Base-by-base conservation (phyloP, 2,888 invertebrate genomes). In the Magallana nippona region DNA sequence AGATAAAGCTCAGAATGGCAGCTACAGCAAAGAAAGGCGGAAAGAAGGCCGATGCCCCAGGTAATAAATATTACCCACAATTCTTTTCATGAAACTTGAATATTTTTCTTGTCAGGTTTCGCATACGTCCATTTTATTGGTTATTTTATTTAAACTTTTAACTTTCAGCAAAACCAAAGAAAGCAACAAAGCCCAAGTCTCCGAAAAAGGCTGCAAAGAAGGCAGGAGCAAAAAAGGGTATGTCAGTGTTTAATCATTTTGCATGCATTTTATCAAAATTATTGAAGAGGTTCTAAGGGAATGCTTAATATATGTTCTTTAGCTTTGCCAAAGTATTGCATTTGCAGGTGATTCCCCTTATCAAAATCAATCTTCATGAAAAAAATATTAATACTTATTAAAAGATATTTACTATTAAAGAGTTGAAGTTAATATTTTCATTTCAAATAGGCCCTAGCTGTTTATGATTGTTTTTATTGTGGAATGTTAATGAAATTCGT, bases 161-260 rank as follows among this genome's bases (percentile, higher is more conserved):
- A 60, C 15, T 27, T 71, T 11, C 27, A 71, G 71, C 71, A 15
- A 32, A 71, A 32, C 27, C 11, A 27, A 71, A 71, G 71, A 71
- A 71, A 27, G 13, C 32, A 71, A 32, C 71, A 71, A 71, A 71
- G 13, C 71, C 71, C 22, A 71, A 71, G 71, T 71, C 71, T 32
- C 71, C 71, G 1, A 71, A 71, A 15, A 71, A 71, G 27, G 27
- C 71, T 22, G 27, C 71, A 71, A 71, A 71, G 71, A 71, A 71
- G 71, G 71, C 71, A 27, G 71, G 71, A 71, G 71, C 71, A 27
- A 71, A 71, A 27, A 71, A 71, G 32, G 71, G 71, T 71, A 71
- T 13, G 32, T 5, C 32, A 3, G 32, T 32, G 32, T 32, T 63
- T 63, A 27, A n/a, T n/a, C n/a, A n/a, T n/a, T n/a, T n/a, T n/a